These are phyloP conservation scores for Calephelis nemesis DNA, from an alignment of 1,140 invertebrate genomes.

Conservation along the genomic window DNA sequence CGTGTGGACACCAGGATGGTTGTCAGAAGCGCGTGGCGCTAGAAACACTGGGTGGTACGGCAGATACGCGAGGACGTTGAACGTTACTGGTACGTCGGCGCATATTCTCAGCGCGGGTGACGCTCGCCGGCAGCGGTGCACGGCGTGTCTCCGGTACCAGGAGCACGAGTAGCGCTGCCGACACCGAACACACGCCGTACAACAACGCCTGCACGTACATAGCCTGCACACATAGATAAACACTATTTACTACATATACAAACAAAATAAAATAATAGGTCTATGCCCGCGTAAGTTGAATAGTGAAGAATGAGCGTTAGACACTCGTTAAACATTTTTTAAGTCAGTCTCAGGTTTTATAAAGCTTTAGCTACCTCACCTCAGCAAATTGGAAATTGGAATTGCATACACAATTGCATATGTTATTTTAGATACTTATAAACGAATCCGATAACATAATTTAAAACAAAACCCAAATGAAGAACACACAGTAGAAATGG, in stretches of 20 bases:
- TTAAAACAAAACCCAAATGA: too few relatives aligned
- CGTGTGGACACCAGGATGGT: background rate
- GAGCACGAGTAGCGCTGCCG: constrained; percentile 82
- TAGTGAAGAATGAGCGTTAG: too few relatives aligned
- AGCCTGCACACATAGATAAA: constrained; percentile 36
- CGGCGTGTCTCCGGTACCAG: constrained; percentile 86
- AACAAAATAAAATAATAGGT: too few relatives aligned
- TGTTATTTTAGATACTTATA: too few relatives aligned
- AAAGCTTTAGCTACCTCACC: too few relatives aligned
- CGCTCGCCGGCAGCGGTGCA: constrained; percentile 83
- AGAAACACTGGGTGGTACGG: constrained; percentile 20
- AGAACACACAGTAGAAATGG: too few relatives aligned
- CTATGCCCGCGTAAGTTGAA: too few relatives aligned
- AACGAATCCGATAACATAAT: too few relatives aligned
- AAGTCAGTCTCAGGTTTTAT: too few relatives aligned
- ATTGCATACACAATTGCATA: too few relatives aligned
- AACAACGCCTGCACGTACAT: constrained; percentile 73
- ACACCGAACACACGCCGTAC: constrained; percentile 82
- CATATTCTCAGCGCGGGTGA: constrained; percentile 81
- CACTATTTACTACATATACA: background rate
- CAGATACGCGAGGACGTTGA: constrained; percentile 14
- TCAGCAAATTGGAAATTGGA: too few relatives aligned
- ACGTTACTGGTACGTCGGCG: constrained; percentile 14
- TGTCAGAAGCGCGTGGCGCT: background rate
- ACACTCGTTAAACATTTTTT: too few relatives aligned